These are phyloP conservation scores for Eubucco bourcierii DNA, from an alignment of 2,113 vertebrate species.

Conservation along the genomic window DNA sequence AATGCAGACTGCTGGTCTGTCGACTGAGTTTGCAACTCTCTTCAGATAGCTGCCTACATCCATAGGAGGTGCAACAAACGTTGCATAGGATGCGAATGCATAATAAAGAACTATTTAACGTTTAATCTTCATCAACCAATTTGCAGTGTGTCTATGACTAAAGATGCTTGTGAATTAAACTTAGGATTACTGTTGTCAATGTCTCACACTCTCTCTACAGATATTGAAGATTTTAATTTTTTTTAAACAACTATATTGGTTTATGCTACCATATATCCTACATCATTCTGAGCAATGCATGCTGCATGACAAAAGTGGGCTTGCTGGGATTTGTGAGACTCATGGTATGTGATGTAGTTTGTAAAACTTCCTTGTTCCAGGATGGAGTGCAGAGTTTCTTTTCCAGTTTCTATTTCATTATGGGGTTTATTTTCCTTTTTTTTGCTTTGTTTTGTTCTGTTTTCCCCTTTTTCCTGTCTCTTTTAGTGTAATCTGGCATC, in stretches of 20 bases:
- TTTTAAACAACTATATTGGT: not conserved
- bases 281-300: too few relatives aligned
- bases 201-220: not conserved
- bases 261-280: too few relatives aligned
- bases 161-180: not conserved
- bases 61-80: not conserved
- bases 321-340: too few relatives aligned
- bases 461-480: too few relatives aligned
- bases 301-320: too few relatives aligned
- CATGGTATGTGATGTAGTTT: too few relatives aligned
- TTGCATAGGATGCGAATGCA: not conserved
- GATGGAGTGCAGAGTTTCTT: too few relatives aligned
- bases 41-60: not conserved
- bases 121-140: not conserved
- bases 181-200: not conserved
- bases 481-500: too few relatives aligned
- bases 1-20: not conserved
- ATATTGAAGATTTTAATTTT: not conserved
- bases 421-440: too few relatives aligned
- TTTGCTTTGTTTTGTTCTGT: too few relatives aligned
- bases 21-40: not conserved
- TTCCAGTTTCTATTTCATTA: too few relatives aligned
- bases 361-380: too few relatives aligned
- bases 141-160: not conserved
- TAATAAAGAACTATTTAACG: not conserved